These are phyloP conservation scores for Chironomus tepperi DNA, from an alignment of 1,140 invertebrate genomes.

Conservation along the genomic window DNA sequence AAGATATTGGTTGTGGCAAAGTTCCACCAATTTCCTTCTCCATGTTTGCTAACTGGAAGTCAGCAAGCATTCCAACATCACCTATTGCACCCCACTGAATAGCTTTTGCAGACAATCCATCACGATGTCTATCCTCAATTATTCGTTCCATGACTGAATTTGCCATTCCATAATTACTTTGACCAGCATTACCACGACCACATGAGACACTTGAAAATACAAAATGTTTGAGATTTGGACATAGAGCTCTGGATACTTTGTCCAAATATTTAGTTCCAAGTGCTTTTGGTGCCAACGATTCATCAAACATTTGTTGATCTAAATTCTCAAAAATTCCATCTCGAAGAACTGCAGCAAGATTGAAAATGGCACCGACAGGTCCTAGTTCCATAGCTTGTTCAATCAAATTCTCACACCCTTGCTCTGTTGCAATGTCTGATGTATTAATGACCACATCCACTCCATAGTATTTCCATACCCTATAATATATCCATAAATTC, in stretches of 20 bases:
- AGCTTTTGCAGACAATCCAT: conserved; percentile 52
- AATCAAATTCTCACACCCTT: conserved; percentile 48
- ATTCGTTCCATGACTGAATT: conserved; percentile 59
- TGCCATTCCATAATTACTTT: conserved; percentile 58
- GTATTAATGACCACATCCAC: conserved; percentile 41
- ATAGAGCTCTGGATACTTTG: conserved; percentile 43
- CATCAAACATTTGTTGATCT: conserved; percentile 36
- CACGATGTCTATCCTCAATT: conserved; percentile 45
- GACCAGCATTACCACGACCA: conserved; percentile 57
- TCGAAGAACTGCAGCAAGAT: conserved; percentile 50
- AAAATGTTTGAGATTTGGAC: conserved; percentile 43
- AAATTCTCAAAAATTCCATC: conserved; percentile 42
- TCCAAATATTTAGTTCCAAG: conserved; percentile 46
- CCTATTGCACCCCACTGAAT: conserved; percentile 79
- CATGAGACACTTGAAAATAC: conserved; percentile 42
- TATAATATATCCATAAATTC: no score
- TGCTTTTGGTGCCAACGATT: conserved; percentile 39
- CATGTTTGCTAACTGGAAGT: conserved; percentile 62
- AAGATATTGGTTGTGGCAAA: conserved; percentile 64
- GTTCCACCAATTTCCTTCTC: conserved; percentile 62
- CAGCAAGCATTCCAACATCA: conserved; percentile 73
- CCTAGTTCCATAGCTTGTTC: conserved; percentile 46
- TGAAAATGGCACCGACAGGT: conserved; percentile 61
- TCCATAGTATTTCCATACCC: conserved; percentile 43
- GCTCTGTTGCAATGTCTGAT: conserved; percentile 40